Base-by-base conservation (phyloP, 2,888 invertebrate genomes). In the Ochropleura leucogaster region DNA sequence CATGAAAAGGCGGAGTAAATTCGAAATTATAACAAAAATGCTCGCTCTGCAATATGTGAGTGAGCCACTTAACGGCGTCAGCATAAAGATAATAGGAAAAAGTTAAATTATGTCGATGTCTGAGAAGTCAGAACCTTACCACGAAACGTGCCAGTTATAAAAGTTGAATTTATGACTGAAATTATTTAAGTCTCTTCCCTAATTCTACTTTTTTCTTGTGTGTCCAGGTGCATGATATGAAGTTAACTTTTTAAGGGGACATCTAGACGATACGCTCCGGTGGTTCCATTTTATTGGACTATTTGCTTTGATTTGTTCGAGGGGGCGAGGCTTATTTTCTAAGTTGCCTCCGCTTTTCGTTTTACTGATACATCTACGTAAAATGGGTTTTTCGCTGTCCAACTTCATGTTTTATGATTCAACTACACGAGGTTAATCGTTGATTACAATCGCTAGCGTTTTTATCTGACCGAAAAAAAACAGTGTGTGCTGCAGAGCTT, bases 71-170 rank as follows among this genome's bases (percentile, higher is more conserved):
- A 94, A 95, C 93, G 90, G 90, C 92, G 94, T 95, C 95, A 95
- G 95, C 95, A 93, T 94, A 95, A 96, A 96, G 94, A 96, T 96
- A 96, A 96, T 96, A 95, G 95, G 96, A 95, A 96, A 96, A 96
- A 96, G 96, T 96, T 96, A 96, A 96, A 96, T 95, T 94, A 95
- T 95, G 95, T 96, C 95, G 95, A 96, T 94, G 94, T 91, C 94
- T 93, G 90, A 90, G 88, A 86, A 88, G 86, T 88, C 77, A 78
- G 76, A 30, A 80, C 89, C 85, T 89, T 87, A 85, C 90, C 89
- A 88, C 89, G 85, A 91, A 85, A 89, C 89, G 87, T 90, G 90
- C 90, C 87, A 90, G 94, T 93, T 94, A 95, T 95, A 95, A 95
- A 96, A 96, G 92, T 95, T 95, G 94, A 95, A 96, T 96, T 96